A percentile compares a stretch with the other conserved stretches of the same genome.
Conservation (phyloP, 2,888 invertebrate genomes). For the Lepidocyrtoides sp. region DNA sequence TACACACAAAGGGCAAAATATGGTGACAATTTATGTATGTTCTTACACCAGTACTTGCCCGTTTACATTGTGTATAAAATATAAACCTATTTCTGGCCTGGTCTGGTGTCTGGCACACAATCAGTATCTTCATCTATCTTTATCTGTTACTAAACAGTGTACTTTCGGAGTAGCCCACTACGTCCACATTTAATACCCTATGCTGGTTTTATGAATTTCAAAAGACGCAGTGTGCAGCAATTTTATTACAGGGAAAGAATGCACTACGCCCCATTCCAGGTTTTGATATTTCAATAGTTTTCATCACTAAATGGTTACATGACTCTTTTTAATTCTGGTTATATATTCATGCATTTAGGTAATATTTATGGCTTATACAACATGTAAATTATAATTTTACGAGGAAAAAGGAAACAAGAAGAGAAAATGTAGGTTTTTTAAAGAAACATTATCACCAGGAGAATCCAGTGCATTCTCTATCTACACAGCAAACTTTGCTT, state of each 20-base stretch:
- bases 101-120: not conserved
- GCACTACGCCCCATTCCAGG: constrained; percentile 40
- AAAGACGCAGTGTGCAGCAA: constrained; percentile 32
- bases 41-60: not conserved
- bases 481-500: not conserved
- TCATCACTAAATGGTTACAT: no score
- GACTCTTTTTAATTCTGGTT: no score
- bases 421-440: no score
- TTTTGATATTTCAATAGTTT: no score
- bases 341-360: no score
- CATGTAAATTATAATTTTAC: no score
- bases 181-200: constrained; percentile 39
- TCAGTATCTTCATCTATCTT: not conserved
- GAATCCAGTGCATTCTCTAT: constrained; percentile 8
- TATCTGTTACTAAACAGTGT: no score
- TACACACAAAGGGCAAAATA: constrained; percentile 22
- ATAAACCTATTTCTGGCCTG: not conserved
- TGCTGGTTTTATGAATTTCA: constrained; percentile 29
- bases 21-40: constrained; percentile 53
- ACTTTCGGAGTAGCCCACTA: no score
- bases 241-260: constrained; percentile 50
- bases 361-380: no score
- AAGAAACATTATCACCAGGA: no score
- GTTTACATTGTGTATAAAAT: not conserved
- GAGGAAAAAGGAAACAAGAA: no score